Evolutionary conservation across 2,888 invertebrate genomes (phyloP).

Genomic region (Flabesymbios commensalis): DNA sequence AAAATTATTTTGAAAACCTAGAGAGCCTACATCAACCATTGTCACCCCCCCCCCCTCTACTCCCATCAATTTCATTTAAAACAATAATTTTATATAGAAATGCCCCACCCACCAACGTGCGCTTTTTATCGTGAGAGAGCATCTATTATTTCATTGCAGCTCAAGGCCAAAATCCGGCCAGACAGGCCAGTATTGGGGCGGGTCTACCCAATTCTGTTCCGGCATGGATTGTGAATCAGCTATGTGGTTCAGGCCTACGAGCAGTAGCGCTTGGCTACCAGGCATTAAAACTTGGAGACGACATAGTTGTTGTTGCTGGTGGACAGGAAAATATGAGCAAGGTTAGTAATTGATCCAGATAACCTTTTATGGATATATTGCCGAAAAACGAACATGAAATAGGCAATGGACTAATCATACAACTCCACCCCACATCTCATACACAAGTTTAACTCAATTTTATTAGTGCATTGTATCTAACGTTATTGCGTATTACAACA

Average conservation of each 20-base stretch:
- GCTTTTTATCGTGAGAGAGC: too few species aligned
- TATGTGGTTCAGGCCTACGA: slow-evolving; percentile 80
- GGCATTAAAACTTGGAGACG: slow-evolving; percentile 72
- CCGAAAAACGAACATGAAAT: too few species aligned
- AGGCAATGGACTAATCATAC: too few species aligned
- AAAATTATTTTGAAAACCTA: too few species aligned
- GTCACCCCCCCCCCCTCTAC: not conserved
- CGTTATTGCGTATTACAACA: too few species aligned
- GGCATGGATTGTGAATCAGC: slow-evolving; percentile 75
- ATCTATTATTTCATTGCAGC: too few species aligned
- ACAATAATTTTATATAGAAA: not conserved
- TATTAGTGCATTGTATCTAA: too few species aligned
- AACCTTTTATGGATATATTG: not conserved
- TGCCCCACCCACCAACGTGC: too few species aligned
- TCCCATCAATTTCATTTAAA: not conserved
- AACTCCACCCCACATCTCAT: too few species aligned
- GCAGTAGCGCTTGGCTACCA: slow-evolving; percentile 71
- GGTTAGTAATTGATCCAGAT: slow-evolving; percentile 34
- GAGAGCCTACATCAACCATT: too few species aligned
- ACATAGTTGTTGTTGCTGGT: slow-evolving; percentile 73
- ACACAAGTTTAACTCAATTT: too few species aligned
- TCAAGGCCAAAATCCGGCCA: slow-evolving; percentile 65
- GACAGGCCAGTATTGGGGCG: slow-evolving; percentile 77
- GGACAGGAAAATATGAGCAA: slow-evolving; percentile 84
- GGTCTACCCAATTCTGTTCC: slow-evolving; percentile 73